phyloP scores from a whole-genome alignment of 2,888 invertebrate species.

The Podotricha telesiphe region DNA sequence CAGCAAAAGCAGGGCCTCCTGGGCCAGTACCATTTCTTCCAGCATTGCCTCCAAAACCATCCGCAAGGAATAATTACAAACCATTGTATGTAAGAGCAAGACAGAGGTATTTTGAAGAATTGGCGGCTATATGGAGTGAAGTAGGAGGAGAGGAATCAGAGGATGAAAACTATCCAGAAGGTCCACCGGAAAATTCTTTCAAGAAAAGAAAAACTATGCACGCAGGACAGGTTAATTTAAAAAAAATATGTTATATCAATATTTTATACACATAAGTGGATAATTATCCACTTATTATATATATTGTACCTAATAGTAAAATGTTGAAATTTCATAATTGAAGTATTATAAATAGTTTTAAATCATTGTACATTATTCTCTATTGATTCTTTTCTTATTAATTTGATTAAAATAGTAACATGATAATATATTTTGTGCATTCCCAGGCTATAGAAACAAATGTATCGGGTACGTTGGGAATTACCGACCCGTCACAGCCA shows the following conservation, averaged over 20 bases:
- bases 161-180: conserved; percentile 90
- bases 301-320: too few species aligned
- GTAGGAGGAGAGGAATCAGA: conserved; percentile 90
- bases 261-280: too few species aligned
- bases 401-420: not conserved
- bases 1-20: conserved; percentile 86
- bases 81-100: conserved; percentile 82
- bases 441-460: conserved; percentile 62
- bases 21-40: conserved; percentile 80
- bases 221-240: conserved; percentile 61
- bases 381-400: too few species aligned
- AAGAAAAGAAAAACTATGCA: conserved; percentile 84
- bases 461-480: conserved; percentile 71
- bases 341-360: too few species aligned
- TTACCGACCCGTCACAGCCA: conserved; percentile 63
- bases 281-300: too few species aligned
- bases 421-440: not conserved
- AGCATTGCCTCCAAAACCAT: conserved; percentile 63
- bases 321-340: too few species aligned
- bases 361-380: too few species aligned
- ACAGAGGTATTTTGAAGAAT: conserved; percentile 85
- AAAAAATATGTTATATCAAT: too few species aligned
- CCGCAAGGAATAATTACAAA: conserved; percentile 70
- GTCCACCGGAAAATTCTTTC: conserved; percentile 84
- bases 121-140: conserved; percentile 86